phyloP scores from a whole-genome alignment of 2,888 invertebrate species.

The Ophioninae sp. region DNA sequence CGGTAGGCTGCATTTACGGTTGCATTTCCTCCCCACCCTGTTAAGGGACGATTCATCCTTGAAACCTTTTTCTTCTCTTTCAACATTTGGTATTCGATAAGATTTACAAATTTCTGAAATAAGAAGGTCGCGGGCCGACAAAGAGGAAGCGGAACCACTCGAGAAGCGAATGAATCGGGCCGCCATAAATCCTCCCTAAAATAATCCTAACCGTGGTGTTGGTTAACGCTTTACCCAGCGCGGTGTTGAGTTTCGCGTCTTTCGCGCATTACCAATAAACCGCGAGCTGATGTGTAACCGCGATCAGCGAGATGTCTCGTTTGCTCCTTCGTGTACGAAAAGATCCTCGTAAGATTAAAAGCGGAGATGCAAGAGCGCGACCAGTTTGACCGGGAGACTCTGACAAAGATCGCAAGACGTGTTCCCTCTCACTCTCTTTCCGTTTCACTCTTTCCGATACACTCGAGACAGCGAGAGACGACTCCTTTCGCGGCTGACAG shows the following conservation, averaged over 20 bases:
- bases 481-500: slow-evolving; percentile 56
- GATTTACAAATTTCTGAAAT: neutral
- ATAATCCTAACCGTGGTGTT: slow-evolving; percentile 26
- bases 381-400: slow-evolving; percentile 52
- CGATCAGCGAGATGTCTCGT: slow-evolving; percentile 47
- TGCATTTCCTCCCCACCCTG: no score
- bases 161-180: neutral
- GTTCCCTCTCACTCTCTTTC: slow-evolving; percentile 24
- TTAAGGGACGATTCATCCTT: no score
- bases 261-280: slow-evolving; percentile 45
- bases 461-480: slow-evolving; percentile 28
- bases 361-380: slow-evolving; percentile 33
- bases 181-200: neutral
- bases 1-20: no score
- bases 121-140: neutral
- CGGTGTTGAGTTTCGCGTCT: slow-evolving; percentile 53
- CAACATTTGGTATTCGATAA: no score
- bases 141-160: neutral
- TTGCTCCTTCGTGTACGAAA: slow-evolving; percentile 36
- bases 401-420: slow-evolving; percentile 56
- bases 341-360: slow-evolving; percentile 59
- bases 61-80: no score
- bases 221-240: slow-evolving; percentile 22
- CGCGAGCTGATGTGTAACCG: slow-evolving; percentile 11
- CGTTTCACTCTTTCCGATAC: slow-evolving; percentile 19